A percentile compares a stretch with the other conserved stretches of the same genome.
Evolutionary conservation across 2,888 invertebrate genomes (phyloP).

Genomic region (Hypsopygia costalis): DNA sequence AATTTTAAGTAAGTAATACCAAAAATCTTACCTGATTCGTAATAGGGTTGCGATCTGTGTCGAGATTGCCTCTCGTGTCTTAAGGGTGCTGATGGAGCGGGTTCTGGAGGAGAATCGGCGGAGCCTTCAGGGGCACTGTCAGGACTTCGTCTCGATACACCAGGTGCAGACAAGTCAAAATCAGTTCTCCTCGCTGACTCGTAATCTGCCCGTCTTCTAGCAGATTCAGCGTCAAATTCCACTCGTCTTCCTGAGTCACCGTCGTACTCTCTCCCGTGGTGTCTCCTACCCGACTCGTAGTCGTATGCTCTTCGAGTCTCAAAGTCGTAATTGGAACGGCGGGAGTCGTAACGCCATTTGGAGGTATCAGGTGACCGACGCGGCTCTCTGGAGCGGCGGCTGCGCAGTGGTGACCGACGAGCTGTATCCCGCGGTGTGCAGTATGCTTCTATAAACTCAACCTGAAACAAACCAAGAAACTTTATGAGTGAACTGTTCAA

Average conservation of each 20-base stretch:
- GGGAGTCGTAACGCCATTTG: constrained; percentile 72
- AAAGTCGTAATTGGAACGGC: constrained; percentile 65
- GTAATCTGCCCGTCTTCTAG: constrained; percentile 69
- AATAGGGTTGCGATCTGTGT: constrained; percentile 67
- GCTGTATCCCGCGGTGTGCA: constrained; percentile 86
- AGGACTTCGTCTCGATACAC: constrained; percentile 62
- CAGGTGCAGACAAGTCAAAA: constrained; percentile 68
- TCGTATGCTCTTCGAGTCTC: constrained; percentile 66
- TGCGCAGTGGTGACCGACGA: constrained; percentile 67
- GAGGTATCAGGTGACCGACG: constrained; percentile 66
- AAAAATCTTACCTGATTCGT: constrained; percentile 67
- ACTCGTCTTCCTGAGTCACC: constrained; percentile 61
- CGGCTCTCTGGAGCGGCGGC: constrained; percentile 63
- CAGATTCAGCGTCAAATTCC: constrained; percentile 67
- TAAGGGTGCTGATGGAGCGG: constrained; percentile 69
- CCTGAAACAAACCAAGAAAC: constrained; percentile 71
- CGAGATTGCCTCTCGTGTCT: constrained; percentile 59
- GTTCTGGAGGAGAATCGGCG: constrained; percentile 71
- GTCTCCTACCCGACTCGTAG: constrained; percentile 50
- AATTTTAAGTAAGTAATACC: neutral
- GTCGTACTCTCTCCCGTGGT: constrained; percentile 59
- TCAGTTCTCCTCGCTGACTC: constrained; percentile 72
- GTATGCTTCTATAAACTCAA: constrained; percentile 87
- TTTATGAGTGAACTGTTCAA: constrained; percentile 11
- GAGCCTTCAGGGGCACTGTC: constrained; percentile 73